These are phyloP conservation scores for Pteronotus mesoamericanus DNA, from an alignment of 2,797 vertebrate species.

Conservation along the genomic window DNA sequence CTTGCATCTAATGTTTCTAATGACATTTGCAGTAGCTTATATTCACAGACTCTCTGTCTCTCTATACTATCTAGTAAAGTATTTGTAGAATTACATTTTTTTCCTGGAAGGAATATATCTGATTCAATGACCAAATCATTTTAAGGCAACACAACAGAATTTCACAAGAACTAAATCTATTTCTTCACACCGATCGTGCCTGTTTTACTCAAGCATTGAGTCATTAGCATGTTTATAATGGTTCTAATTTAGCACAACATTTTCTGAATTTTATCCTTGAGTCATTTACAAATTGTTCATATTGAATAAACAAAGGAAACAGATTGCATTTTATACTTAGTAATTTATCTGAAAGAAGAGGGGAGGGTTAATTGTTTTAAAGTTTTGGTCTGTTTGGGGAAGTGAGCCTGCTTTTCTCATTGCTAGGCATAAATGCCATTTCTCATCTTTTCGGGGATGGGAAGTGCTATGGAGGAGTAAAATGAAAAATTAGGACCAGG, in stretches of 20 bases:
- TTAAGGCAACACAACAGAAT: slow-evolving; percentile 82
- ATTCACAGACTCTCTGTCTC: not conserved
- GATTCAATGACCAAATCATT: slow-evolving; percentile 84
- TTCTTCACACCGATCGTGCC: slow-evolving; percentile 83
- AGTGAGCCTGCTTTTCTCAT: slow-evolving; percentile 84
- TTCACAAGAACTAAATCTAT: slow-evolving; percentile 83
- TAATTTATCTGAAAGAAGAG: slow-evolving; percentile 88
- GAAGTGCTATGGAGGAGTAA: slow-evolving; percentile 84
- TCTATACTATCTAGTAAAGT: slow-evolving; percentile 74
- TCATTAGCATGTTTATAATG: slow-evolving; percentile 90
- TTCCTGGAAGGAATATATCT: slow-evolving; percentile 82
- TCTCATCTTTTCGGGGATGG: slow-evolving; percentile 78
- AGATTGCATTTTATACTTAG: slow-evolving; percentile 89
- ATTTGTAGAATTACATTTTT: slow-evolving; percentile 80
- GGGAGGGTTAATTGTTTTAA: slow-evolving; percentile 88
- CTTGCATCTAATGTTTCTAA: slow-evolving; percentile 55
- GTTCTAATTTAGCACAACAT: slow-evolving; percentile 89
- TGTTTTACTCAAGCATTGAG: slow-evolving; percentile 85
- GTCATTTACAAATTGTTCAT: slow-evolving; percentile 90
- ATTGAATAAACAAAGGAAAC: slow-evolving; percentile 89
- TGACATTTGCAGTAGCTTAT: not conserved
- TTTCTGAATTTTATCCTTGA: slow-evolving; percentile 89
- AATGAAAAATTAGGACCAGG: slow-evolving; percentile 86
- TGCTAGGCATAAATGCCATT: slow-evolving; percentile 87
- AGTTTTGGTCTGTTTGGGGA: slow-evolving; percentile 86